Evolutionary conservation across 1,140 invertebrate genomes (phyloP).

Genomic region (Microvelia longipes): DNA sequence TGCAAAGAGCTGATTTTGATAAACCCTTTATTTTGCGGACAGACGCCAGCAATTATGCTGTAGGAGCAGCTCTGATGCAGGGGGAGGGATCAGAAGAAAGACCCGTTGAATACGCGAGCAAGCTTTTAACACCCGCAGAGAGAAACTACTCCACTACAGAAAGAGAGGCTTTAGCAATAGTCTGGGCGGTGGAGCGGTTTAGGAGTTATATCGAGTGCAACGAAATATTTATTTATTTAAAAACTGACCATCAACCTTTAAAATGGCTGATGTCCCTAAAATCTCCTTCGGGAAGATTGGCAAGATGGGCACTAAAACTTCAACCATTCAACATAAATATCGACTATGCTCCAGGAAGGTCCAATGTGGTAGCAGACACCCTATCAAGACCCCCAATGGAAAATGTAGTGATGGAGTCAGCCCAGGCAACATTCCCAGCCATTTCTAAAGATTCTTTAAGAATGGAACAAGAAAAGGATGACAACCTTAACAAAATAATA

Average conservation of each 20-base stretch:
- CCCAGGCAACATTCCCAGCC: no score
- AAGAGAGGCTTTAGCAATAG: constrained; percentile 31
- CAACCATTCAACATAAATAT: background rate
- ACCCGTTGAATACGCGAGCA: constrained; percentile 31
- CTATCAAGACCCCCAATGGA: background rate
- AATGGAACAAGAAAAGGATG: no score
- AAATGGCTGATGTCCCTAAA: background rate
- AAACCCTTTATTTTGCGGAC: constrained; percentile 20
- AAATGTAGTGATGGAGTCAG: no score
- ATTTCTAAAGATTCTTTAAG: no score
- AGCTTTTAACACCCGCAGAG: constrained; percentile 28
- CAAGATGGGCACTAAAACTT: background rate
- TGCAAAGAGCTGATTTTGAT: background rate
- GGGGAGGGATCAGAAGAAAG: constrained; percentile 11
- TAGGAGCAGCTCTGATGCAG: constrained; percentile 25
- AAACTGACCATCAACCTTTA: background rate
- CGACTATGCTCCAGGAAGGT: background rate
- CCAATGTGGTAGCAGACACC: background rate
- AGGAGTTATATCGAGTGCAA: constrained; percentile 22
- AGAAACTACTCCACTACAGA: constrained; percentile 32
- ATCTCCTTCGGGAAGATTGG: background rate
- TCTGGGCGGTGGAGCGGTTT: constrained; percentile 29
- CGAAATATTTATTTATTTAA: background rate
- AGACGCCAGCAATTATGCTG: constrained; percentile 22
- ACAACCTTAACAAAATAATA: no score